Evolutionary conservation across 2,888 invertebrate genomes (phyloP), one percentile per base, ranked within the genome.

Genomic region (Sarcophaga caerulescens): DNA sequence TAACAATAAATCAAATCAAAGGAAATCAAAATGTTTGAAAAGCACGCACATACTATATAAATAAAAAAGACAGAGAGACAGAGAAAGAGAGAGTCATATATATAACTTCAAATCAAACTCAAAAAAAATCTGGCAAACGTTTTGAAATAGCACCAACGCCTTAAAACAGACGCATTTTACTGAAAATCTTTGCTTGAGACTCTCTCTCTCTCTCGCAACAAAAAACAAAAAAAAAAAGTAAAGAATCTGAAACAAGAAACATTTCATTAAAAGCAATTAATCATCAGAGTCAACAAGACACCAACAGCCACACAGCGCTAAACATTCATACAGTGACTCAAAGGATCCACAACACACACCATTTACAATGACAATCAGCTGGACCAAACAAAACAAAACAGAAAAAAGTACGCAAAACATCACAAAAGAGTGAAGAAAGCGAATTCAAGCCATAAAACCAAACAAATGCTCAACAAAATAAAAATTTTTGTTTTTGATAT

Each of bases 111-210:
- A 60, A 21, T 63, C 17, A 70, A 62, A 62, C 45, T 60, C 45
- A 74, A 70, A 12, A 66, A 10, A 62, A 35, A 3, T 25, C 3
- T 21, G 19, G 17, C 57, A 71, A 69, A 78, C 59, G 77, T 70
- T 65, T 84, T 70, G 69, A 74, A 81, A 84, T 84, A 84, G 70
- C 70, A 86, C 69, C 81, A 86, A 86, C 83, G 86, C 86, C 86
- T 78, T 78, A 77, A 35, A 85, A 73, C 62, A 77, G 75, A 82
- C 82, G 80, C 80, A 68, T 68, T 70, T 69, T 74, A 57, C 44
- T 8, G 45, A 73, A 77, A 82, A 71, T 59, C 47, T 62, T 62
- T 85, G 52, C 66, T 69, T 82, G 52, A 19, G 52, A 21, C 2
- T 35, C 35, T 35, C 35, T 35, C 35, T 35, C 35, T 47, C 60